Conservation (phyloP, 2,888 invertebrate genomes). For the Phengaris alcon region DNA sequence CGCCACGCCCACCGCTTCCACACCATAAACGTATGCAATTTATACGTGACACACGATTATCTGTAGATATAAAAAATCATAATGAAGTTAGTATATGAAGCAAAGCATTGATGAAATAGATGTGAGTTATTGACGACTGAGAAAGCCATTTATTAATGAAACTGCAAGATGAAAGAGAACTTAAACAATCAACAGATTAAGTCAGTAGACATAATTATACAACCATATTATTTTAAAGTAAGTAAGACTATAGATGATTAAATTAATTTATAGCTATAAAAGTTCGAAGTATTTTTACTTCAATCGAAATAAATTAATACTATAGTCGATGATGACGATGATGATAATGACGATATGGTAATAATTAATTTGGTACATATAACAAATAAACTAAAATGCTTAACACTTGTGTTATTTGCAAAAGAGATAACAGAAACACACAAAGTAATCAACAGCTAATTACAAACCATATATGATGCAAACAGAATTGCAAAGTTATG, state of each 20-base stretch:
- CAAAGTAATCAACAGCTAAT: constrained; percentile 25
- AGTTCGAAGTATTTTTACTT: too few relatives aligned
- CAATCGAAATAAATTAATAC: too few relatives aligned
- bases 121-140: neutral
- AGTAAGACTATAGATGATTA: too few relatives aligned
- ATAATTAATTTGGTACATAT: constrained; percentile 19
- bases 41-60: constrained; percentile 20
- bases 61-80: neutral
- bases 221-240: too few relatives aligned
- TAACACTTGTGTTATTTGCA: constrained; percentile 15
- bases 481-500: constrained; percentile 9
- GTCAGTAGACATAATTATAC: too few relatives aligned
- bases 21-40: constrained; percentile 39
- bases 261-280: too few relatives aligned
- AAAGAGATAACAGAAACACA: constrained; percentile 19
- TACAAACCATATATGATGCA: constrained; percentile 23
- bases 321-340: neutral
- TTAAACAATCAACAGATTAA: too few relatives aligned
- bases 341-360: neutral
- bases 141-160: too few relatives aligned
- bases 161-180: too few relatives aligned
- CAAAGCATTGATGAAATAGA: neutral
- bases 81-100: neutral
- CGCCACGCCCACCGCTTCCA: constrained; percentile 71
- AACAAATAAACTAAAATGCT: constrained; percentile 15